A percentile compares a stretch with the other conserved stretches of the same genome.
Conservation (phyloP, 2,113 vertebrate species). For the Embiotoca jacksoni region DNA sequence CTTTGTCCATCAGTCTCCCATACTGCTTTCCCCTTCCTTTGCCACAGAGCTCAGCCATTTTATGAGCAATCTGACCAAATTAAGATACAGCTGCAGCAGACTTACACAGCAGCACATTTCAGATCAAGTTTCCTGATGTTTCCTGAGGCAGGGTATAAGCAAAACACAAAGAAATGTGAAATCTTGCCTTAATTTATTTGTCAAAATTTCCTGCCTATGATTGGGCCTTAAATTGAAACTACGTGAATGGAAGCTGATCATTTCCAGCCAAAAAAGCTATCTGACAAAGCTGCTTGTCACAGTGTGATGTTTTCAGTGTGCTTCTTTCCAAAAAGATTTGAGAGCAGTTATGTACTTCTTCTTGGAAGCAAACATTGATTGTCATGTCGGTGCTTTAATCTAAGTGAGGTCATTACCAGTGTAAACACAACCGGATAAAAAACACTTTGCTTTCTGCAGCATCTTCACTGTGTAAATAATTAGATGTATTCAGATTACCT, state of each 20-base stretch:
- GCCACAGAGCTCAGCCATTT: conserved; percentile 39
- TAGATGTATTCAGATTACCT: conserved; percentile 29
- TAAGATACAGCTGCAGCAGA: conserved; percentile 41
- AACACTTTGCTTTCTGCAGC: conserved; percentile 18
- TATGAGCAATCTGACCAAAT: conserved; percentile 53
- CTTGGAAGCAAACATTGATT: conserved; percentile 53
- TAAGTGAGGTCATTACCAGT: conserved; percentile 29
- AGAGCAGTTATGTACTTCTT: conserved; percentile 11
- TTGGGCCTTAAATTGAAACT: not conserved
- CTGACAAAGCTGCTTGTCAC: not conserved
- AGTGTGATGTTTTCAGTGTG: conserved; percentile 1
- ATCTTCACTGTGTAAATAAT: conserved; percentile 27
- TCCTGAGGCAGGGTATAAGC: conserved; percentile 9
- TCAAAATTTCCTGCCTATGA: not conserved
- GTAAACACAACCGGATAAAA: conserved; percentile 61
- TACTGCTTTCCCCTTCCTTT: not conserved
- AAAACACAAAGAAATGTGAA: not conserved
- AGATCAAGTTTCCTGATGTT: conserved; percentile 30
- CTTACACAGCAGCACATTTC: conserved; percentile 43
- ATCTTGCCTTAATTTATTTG: conserved; percentile 5
- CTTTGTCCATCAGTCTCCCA: conserved; percentile 53
- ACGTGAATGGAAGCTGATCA: not conserved
- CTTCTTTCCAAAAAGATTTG: conserved; percentile 1
- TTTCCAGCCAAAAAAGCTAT: not conserved
- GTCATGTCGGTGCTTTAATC: conserved; percentile 42